A percentile compares a stretch with the other conserved stretches of the same genome.
Evolutionary conservation across 2,113 vertebrate species (phyloP).

Genomic region (Motacilla tschutschensis): DNA sequence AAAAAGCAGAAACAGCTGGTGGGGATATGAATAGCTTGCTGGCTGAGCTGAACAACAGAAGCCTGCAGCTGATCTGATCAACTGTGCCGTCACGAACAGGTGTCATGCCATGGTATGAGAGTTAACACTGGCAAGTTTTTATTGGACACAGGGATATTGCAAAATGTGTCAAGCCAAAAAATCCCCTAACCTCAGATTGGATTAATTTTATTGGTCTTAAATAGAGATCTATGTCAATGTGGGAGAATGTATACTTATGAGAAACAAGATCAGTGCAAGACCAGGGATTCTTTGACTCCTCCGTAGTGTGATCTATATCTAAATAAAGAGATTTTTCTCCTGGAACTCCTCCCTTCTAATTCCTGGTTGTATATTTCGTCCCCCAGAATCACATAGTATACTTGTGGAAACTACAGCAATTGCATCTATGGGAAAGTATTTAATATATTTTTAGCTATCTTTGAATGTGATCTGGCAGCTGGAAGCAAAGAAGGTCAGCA

Average conservation of each 20-base stretch:
- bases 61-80: slow-evolving; percentile 57
- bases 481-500: slow-evolving; percentile 29
- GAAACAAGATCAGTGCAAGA: slow-evolving; percentile 39
- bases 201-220: slow-evolving; percentile 46
- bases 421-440: slow-evolving; percentile 66
- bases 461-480: slow-evolving; percentile 59
- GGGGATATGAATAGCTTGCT: slow-evolving; percentile 65
- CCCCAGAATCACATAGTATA: slow-evolving; percentile 25
- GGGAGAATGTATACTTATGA: slow-evolving; percentile 25
- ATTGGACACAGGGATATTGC: slow-evolving; percentile 38
- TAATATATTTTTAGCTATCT: slow-evolving; percentile 64
- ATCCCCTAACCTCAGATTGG: slow-evolving; percentile 41
- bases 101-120: slow-evolving; percentile 42
- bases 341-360: slow-evolving; percentile 47
- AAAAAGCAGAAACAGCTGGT: slow-evolving; percentile 69
- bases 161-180: slow-evolving; percentile 47
- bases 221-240: slow-evolving; percentile 31
- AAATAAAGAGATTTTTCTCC: slow-evolving; percentile 51
- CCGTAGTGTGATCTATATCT: background rate
- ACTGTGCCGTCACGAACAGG: slow-evolving; percentile 55
- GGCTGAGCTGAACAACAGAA: slow-evolving; percentile 57
- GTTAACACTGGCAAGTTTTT: slow-evolving; percentile 33
- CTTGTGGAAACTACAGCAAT: slow-evolving; percentile 58
- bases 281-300: slow-evolving; percentile 32
- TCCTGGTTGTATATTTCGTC: slow-evolving; percentile 12